These are phyloP conservation scores for Rissa tridactyla DNA, from an alignment of 2,113 vertebrate genomes.

Conservation along the genomic window DNA sequence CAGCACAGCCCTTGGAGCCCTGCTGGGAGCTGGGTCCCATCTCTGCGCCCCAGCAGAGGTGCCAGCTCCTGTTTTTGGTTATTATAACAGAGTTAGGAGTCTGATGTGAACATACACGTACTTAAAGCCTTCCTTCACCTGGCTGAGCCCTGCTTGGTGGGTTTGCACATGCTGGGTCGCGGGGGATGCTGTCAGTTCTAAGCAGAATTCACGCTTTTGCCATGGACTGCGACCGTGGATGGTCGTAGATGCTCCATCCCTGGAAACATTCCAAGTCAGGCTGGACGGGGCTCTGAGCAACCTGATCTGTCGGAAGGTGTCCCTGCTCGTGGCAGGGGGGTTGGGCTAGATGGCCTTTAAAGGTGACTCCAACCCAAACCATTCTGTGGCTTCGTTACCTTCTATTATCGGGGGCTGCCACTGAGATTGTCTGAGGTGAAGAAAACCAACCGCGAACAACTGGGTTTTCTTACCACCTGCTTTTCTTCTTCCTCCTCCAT, in stretches of 20 bases:
- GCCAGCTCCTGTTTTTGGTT: neutral
- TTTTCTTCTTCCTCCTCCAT: neutral
- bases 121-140: neutral
- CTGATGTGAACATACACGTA: rapidly evolving
- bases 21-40: rapidly evolving
- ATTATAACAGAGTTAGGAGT: rapidly evolving
- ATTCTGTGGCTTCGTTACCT: neutral
- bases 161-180: neutral
- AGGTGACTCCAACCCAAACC: neutral
- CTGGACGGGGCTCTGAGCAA: neutral
- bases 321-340: neutral
- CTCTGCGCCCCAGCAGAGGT: neutral
- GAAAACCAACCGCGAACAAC: rapidly evolving
- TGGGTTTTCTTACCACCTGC: neutral
- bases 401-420: neutral
- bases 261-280: neutral
- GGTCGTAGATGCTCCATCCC: neutral
- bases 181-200: neutral
- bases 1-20: neutral
- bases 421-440: neutral
- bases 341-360: neutral
- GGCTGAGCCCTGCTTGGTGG: neutral
- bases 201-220: neutral
- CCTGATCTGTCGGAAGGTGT: neutral
- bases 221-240: too few relatives aligned